A percentile compares a stretch with the other conserved stretches of the same genome.
phyloP scores from a whole-genome alignment of 2,113 vertebrate species.

The Pantherophis guttatus region DNA sequence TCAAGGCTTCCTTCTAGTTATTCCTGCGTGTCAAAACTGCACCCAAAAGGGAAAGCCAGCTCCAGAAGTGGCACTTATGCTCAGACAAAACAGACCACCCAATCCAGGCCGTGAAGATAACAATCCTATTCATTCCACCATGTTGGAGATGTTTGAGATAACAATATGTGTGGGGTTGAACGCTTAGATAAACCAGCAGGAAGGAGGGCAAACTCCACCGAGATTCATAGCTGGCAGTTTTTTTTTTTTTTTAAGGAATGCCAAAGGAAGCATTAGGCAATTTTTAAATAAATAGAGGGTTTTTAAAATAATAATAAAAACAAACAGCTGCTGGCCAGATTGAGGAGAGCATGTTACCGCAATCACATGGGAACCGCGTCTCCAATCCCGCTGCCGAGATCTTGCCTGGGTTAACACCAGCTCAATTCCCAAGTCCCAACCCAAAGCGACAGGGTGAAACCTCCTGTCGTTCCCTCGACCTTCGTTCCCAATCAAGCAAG shows the following conservation, averaged over 20 bases:
- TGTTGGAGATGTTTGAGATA: background rate
- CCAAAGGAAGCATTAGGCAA: background rate
- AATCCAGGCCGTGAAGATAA: background rate
- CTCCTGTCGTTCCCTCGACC: background rate
- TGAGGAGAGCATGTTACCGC: too few relatives aligned
- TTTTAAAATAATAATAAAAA: background rate
- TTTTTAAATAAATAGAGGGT: background rate
- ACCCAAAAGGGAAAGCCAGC: background rate
- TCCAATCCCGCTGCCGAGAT: background rate
- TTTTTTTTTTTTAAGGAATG: background rate
- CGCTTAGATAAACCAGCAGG: background rate
- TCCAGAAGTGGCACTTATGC: fast-evolving
- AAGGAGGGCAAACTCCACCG: background rate
- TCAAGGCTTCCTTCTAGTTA: too few relatives aligned
- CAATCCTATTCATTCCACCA: background rate
- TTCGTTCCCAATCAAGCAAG: background rate
- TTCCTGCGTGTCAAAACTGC: background rate
- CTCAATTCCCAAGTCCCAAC: background rate
- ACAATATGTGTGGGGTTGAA: too few relatives aligned
- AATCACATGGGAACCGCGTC: fast-evolving
- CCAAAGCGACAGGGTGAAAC: background rate
- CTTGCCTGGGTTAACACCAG: background rate
- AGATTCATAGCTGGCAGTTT: background rate
- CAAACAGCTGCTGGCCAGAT: background rate
- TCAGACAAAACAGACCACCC: background rate